A percentile compares a stretch with the other conserved stretches of the same genome.
Conservation (phyloP, 2,113 vertebrate species). For the Heterochromis multidens region DNA sequence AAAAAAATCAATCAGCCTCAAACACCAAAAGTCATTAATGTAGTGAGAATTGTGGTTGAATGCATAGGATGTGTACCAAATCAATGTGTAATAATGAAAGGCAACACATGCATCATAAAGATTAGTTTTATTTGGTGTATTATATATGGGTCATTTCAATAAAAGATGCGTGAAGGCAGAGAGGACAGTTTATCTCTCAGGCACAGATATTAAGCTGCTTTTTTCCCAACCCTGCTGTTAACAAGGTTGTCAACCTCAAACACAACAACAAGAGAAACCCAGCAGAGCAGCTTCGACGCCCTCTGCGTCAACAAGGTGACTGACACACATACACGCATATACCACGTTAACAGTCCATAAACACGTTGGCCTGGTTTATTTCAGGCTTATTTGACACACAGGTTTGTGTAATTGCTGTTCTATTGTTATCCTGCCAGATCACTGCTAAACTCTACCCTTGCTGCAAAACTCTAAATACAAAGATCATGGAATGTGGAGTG, state of each 20-base stretch:
- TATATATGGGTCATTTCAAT: constrained; percentile 9
- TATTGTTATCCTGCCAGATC: background rate
- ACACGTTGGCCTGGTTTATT: background rate
- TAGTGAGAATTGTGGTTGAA: background rate
- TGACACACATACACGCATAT: background rate
- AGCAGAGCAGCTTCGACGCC: background rate
- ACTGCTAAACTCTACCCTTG: background rate
- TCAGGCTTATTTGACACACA: background rate
- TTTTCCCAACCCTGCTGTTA: constrained; percentile 25
- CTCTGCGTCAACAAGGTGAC: constrained; percentile 1
- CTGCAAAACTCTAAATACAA: background rate
- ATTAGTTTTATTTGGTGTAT: constrained; percentile 30
- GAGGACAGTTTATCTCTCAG: constrained; percentile 35
- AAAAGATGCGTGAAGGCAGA: constrained; percentile 7
- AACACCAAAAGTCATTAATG: background rate
- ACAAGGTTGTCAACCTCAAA: constrained; percentile 43
- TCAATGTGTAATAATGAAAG: constrained; percentile 12
- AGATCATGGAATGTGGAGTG: background rate
- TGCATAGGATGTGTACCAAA: background rate
- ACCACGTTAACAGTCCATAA: background rate
- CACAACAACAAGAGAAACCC: constrained; percentile 1
- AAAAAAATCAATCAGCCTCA: background rate
- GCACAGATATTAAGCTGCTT: constrained; percentile 39
- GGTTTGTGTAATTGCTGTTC: background rate
- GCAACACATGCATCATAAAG: constrained; percentile 37